Conservation (phyloP, 2,797 vertebrate genomes). For the Steatocranus sp. region DNA sequence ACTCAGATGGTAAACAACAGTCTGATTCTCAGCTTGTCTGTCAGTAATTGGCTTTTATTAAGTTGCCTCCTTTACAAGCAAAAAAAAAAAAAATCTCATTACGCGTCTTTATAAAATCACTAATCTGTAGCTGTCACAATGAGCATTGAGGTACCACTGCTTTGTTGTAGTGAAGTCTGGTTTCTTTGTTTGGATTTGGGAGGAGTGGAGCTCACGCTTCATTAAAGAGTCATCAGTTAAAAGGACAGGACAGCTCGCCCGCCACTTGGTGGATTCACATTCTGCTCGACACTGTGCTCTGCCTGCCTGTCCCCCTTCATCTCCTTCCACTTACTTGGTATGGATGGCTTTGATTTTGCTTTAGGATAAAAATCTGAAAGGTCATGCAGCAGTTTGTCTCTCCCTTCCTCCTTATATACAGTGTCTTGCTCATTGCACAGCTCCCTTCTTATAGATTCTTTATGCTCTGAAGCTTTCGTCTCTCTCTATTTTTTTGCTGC, state of each 20-base stretch:
- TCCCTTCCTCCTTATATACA: neutral
- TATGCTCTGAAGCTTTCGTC: neutral
- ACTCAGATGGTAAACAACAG: conserved; percentile 11
- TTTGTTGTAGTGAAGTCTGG: neutral
- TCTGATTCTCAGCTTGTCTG: conserved; percentile 10
- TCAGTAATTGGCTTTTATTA: conserved; percentile 50
- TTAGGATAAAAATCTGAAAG: conserved; percentile 39
- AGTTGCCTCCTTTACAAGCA: conserved; percentile 1
- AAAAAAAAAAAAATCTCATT: neutral
- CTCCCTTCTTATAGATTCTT: neutral
- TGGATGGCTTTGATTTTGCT: conserved; percentile 45
- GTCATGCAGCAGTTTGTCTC: conserved; percentile 37
- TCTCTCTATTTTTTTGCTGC: neutral
- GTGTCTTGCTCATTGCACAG: neutral
- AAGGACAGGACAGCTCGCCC: conserved; percentile 15
- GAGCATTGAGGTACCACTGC: neutral
- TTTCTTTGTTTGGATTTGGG: conserved; percentile 19
- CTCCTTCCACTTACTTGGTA: conserved; percentile 29
- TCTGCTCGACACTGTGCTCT: conserved; percentile 11
- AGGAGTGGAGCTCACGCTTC: conserved; percentile 14
- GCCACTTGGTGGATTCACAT: conserved; percentile 24
- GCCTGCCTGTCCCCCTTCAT: conserved; percentile 27
- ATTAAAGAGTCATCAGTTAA: conserved; percentile 58
- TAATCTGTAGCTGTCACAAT: conserved; percentile 27
- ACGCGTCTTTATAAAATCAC: conserved; percentile 16